Conservation (phyloP, 1,140 invertebrate genomes). For the Parasteatoda tepidariorum region DNA sequence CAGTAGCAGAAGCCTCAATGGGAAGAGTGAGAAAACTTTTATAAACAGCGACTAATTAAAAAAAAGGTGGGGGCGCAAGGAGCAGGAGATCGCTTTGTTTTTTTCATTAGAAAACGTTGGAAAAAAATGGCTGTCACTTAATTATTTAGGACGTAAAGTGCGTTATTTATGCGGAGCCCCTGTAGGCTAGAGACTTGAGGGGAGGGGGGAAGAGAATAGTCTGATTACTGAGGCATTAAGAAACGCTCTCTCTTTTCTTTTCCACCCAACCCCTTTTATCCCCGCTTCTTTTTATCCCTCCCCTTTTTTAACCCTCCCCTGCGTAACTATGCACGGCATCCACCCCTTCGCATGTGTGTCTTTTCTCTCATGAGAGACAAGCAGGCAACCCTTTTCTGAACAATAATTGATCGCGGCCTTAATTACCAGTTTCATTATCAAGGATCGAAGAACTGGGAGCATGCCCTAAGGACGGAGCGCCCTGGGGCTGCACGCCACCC, state of each 20-base stretch:
- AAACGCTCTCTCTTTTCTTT: constrained; percentile 60
- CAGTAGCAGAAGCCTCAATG: constrained; percentile 53
- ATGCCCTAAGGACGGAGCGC: constrained; percentile 48
- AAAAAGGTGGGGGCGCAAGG: constrained; percentile 49
- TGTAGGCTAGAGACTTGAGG: constrained; percentile 56
- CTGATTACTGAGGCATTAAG: constrained; percentile 62
- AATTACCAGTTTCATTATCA: constrained; percentile 62
- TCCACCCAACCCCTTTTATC: constrained; percentile 48
- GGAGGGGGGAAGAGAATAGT: too few species aligned
- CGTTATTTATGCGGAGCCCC: constrained; percentile 61
- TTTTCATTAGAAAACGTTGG: constrained; percentile 56
- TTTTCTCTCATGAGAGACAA: constrained; percentile 53
- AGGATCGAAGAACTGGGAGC: constrained; percentile 61
- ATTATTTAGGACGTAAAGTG: constrained; percentile 62
- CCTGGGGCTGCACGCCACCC: constrained; percentile 47
- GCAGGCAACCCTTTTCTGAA: constrained; percentile 59
- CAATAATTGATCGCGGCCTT: constrained; percentile 61
- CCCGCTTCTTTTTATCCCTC: constrained; percentile 54
- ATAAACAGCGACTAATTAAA: constrained; percentile 61
- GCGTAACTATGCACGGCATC: constrained; percentile 54
- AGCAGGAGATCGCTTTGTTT: constrained; percentile 61
- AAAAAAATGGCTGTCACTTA: constrained; percentile 60
- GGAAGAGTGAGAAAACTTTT: constrained; percentile 60
- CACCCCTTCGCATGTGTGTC: constrained; percentile 36
- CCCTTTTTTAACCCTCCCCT: constrained; percentile 57